Conservation (phyloP, 1,140 invertebrate genomes). For the Atta texana region DNA sequence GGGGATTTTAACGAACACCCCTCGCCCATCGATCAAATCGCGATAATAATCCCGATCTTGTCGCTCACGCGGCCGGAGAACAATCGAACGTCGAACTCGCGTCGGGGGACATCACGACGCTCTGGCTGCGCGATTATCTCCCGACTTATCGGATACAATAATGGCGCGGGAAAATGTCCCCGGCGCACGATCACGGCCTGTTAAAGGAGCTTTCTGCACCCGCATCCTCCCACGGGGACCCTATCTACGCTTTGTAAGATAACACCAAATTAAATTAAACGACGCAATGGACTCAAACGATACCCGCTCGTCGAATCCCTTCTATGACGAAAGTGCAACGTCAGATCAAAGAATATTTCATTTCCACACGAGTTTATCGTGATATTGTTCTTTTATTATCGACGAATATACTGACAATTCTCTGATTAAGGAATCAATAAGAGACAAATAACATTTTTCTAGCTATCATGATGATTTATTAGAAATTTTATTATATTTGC, state of each 20-base stretch:
- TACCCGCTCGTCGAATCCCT: background rate
- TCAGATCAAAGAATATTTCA: slow-evolving; percentile 6
- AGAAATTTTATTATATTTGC: background rate
- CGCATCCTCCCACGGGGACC: slow-evolving; percentile 62
- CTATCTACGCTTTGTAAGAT: slow-evolving; percentile 61
- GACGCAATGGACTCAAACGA: slow-evolving; percentile 29
- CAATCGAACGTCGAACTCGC: slow-evolving; percentile 59
- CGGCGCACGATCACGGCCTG: slow-evolving; percentile 76
- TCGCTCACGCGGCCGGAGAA: slow-evolving; percentile 75
- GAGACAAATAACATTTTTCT: background rate
- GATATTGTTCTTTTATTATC: background rate
- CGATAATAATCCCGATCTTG: slow-evolving; percentile 72
- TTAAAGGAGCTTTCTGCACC: slow-evolving; percentile 73
- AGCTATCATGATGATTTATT: background rate
- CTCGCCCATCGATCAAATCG: slow-evolving; percentile 76
- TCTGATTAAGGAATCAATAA: background rate
- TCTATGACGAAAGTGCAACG: slow-evolving; percentile 30
- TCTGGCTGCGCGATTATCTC: slow-evolving; percentile 76
- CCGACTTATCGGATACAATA: slow-evolving; percentile 81
- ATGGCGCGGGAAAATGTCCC: slow-evolving; percentile 77
- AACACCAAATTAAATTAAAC: slow-evolving; percentile 62
- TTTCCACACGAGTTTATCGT: slow-evolving; percentile 10
- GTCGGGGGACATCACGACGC: slow-evolving; percentile 67
- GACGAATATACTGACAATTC: background rate
- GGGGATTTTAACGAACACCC: slow-evolving; percentile 73